Conservation (phyloP, 2,797 vertebrate genomes). For the Pseudochaenichthys georgianus region DNA sequence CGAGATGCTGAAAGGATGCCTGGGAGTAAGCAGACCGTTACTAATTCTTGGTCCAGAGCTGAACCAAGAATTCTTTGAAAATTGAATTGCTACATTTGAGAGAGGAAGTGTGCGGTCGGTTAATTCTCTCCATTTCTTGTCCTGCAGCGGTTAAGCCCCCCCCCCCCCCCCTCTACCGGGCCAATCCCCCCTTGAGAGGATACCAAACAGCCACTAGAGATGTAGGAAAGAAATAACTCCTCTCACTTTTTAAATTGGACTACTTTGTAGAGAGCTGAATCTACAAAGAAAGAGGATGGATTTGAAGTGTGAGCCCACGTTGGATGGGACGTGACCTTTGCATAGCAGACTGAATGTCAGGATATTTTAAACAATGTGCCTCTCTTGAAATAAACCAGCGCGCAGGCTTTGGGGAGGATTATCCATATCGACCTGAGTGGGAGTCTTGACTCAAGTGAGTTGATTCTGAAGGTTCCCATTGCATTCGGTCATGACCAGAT, state of each 20-base stretch:
- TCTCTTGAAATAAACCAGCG: constrained; percentile 5
- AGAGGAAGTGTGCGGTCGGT: too few species aligned
- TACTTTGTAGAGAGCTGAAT: not conserved
- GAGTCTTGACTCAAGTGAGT: constrained; percentile 25
- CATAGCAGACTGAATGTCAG: constrained; percentile 24
- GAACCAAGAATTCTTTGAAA: too few species aligned
- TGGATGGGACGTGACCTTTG: constrained; percentile 2
- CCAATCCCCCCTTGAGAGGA: too few species aligned
- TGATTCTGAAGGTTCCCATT: not conserved
- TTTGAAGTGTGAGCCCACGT: not conserved
- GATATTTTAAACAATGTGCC: constrained; percentile 16
- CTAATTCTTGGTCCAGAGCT: too few species aligned
- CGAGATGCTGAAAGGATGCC: too few species aligned
- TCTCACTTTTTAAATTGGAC: not conserved
- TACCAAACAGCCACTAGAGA: not conserved
- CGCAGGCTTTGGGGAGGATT: constrained; percentile 23
- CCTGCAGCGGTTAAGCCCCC: too few species aligned
- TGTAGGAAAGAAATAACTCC: not conserved
- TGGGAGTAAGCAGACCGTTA: too few species aligned
- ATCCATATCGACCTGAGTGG: constrained; percentile 23
- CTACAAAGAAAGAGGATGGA: not conserved
- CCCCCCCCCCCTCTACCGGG: too few species aligned
- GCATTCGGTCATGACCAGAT: not conserved
- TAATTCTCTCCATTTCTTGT: too few species aligned
- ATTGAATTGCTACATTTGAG: too few species aligned